Evolutionary conservation across 2,113 vertebrate genomes (phyloP), one percentile per base, ranked within the genome.

Genomic region (Chaenocephalus aceratus): DNA sequence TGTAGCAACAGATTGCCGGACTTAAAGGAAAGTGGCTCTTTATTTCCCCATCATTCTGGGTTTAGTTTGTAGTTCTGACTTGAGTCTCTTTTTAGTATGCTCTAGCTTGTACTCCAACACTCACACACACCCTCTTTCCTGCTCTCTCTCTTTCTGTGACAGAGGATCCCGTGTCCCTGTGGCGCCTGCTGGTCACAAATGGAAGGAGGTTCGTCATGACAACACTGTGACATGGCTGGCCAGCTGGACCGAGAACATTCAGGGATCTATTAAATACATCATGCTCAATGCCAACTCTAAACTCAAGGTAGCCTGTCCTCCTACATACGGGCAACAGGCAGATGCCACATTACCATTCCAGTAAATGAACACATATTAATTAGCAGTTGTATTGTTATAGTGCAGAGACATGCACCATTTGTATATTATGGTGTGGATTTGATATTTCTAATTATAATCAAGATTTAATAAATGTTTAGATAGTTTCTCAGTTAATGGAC

Each of bases 281-380:
- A 88, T 96, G 95, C 94, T 96, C 21, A 96, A 95, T 14, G 94
- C 95, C 61, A 96, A 94, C 91, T 96, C 94, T 13, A 95, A 96
- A 62, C 93, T 96, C 30, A 95, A 95, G 95, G 95, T 96, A 87
- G 10, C 18, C 10, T 10, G 0, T 56, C 34, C 6, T 44, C 15
- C 45, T 6, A 2, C 4, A 34, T 13, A 23, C 23, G 26, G 65
- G n/a, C 1, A 15, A 44, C 8, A 48, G 34, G 4, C 13, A 51
- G 8, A 26, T 16, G 10, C 13, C 1, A 48, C 41, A 10, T 10
- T 26, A 41, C 3, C 8, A 52, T 3, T 16, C 54, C 14, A 46
- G 23, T 6, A 12, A 46, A 46, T 70, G 0, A 23, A n/a, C 6
- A 41, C 6, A 41, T 48, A 21, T 67, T 6, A 23, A 57, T 10